These are phyloP conservation scores for Lordiphosa stackelbergi DNA, from an alignment of 1,140 invertebrate species.

Conservation along the genomic window DNA sequence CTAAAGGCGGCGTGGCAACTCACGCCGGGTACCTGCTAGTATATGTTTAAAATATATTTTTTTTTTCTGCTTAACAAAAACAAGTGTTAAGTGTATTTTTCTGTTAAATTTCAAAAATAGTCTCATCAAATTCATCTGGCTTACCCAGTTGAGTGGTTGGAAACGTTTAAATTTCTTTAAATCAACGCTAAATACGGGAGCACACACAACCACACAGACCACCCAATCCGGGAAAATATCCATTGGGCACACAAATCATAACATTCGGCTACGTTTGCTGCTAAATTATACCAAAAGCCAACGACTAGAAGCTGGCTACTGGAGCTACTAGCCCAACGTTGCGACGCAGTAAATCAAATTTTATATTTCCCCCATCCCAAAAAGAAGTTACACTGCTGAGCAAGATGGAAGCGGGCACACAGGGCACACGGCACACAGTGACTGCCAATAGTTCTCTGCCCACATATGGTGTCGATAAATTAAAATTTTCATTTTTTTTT, in stretches of 20 bases:
- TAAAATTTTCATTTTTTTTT: constrained; percentile 62
- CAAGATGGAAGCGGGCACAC: constrained; percentile 1
- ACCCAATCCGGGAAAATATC: constrained; percentile 28
- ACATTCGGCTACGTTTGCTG: constrained; percentile 65
- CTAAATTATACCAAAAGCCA: constrained; percentile 58
- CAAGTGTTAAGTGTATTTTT: no score
- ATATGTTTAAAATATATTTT: no score
- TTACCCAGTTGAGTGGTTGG: no score
- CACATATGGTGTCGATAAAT: constrained; percentile 76
- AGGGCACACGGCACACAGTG: constrained; percentile 6
- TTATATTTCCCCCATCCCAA: constrained; percentile 64
- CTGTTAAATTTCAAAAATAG: no score
- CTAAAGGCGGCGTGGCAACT: no score
- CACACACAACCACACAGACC: background rate
- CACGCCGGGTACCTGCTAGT: no score
- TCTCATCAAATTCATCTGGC: no score
- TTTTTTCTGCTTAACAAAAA: no score
- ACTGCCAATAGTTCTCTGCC: constrained; percentile 59
- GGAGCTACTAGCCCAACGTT: constrained; percentile 28
- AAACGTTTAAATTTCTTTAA: no score
- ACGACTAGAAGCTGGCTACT: constrained; percentile 8
- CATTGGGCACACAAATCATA: constrained; percentile 71
- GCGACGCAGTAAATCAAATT: constrained; percentile 74
- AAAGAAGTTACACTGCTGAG: constrained; percentile 14
- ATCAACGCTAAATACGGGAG: no score